Percentiles rank a stretch among this genome's conserved stretches.
Conservation (phyloP, 2,113 vertebrate genomes). For the Tupaia tana region DNA sequence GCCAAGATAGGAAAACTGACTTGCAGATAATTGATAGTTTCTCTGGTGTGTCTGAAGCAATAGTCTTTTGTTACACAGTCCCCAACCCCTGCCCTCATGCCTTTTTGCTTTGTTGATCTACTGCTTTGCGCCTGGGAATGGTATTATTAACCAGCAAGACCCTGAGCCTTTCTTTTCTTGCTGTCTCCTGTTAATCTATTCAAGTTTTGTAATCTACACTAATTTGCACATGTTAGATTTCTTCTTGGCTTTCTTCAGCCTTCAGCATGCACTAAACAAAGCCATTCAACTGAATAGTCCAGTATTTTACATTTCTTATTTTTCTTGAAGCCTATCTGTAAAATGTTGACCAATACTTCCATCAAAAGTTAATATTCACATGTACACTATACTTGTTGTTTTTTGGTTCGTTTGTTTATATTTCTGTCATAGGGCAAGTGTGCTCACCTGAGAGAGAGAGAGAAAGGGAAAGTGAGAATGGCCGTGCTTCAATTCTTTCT, state of each 20-base stretch:
- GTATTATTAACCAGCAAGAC: not conserved
- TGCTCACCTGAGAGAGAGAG: no score
- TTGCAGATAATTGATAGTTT: not conserved
- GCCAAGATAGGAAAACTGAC: not conserved
- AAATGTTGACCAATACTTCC: not conserved
- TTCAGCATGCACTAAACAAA: slow-evolving; percentile 1
- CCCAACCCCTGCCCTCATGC: no score
- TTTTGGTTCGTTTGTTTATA: not conserved
- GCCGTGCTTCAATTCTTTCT: no score
- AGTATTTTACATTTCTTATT: not conserved
- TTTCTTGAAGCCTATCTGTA: slow-evolving; percentile 30
- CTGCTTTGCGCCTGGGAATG: not conserved
- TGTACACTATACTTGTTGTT: not conserved
- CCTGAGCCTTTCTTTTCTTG: not conserved
- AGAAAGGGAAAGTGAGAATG: no score
- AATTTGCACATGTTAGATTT: slow-evolving; percentile 49
- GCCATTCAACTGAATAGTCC: not conserved
- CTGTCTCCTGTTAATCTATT: slow-evolving; percentile 52
- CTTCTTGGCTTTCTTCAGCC: not conserved
- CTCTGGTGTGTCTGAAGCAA: not conserved
- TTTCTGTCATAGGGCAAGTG: not conserved
- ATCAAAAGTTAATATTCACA: not conserved
- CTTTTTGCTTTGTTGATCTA: not conserved
- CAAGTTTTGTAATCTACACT: slow-evolving; percentile 47
- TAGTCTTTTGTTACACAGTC: not conserved